These are phyloP conservation scores for Plebejus anna DNA, from an alignment of 2,888 invertebrate species.

Conservation along the genomic window DNA sequence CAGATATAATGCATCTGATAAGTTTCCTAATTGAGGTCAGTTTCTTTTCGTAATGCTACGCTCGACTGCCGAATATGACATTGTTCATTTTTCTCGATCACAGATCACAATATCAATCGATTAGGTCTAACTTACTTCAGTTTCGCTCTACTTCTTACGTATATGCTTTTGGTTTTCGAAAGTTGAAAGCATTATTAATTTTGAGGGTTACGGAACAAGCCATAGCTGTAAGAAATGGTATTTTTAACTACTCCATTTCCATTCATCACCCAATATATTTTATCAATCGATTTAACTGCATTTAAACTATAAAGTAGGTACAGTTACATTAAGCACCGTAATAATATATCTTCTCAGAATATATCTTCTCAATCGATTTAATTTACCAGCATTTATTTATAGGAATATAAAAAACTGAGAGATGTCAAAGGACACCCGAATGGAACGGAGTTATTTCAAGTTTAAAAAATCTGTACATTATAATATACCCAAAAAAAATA, in stretches of 20 bases:
- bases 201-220: neutral
- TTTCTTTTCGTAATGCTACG: constrained; percentile 26
- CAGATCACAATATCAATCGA: constrained; percentile 15
- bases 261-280: neutral
- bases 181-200: neutral
- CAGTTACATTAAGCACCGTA: no score
- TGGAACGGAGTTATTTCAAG: no score
- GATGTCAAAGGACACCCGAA: no score
- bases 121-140: constrained; percentile 12
- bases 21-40: constrained; percentile 31
- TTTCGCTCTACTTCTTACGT: neutral
- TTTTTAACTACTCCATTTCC: neutral
- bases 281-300: neutral
- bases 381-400: no score
- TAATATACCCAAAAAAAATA: no score
- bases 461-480: no score
- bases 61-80: constrained; percentile 29
- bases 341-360: no score
- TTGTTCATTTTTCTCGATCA: constrained; percentile 28
- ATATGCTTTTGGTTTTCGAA: neutral
- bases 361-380: neutral
- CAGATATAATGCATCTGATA: constrained; percentile 26
- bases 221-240: neutral
- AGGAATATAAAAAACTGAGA: no score
- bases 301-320: no score